Conservation (phyloP, 1,140 invertebrate genomes). For the Ruditapes philippinarum region DNA sequence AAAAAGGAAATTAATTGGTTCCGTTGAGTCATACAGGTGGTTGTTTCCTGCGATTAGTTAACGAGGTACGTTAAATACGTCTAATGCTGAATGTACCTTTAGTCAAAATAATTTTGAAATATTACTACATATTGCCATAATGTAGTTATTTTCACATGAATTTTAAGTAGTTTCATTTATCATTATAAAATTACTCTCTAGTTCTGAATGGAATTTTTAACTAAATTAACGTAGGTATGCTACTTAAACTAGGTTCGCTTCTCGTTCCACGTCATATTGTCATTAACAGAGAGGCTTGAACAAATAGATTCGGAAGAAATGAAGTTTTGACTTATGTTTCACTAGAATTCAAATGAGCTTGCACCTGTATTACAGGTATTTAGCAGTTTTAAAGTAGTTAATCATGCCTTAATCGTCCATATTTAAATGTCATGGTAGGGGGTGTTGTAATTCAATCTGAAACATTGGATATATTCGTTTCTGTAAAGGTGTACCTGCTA, state of each 20-base stretch:
- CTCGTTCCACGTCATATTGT: not conserved
- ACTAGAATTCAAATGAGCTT: slow-evolving; percentile 29
- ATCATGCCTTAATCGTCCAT: slow-evolving; percentile 30
- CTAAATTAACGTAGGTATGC: not conserved
- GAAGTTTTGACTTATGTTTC: slow-evolving; percentile 30
- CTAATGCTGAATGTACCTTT: not conserved
- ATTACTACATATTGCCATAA: slow-evolving; percentile 15
- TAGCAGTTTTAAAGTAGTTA: slow-evolving; percentile 31
- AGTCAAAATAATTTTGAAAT: slow-evolving; percentile 34
- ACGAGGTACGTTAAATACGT: not conserved
- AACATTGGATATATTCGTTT: slow-evolving; percentile 16
- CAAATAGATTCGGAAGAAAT: slow-evolving; percentile 7
- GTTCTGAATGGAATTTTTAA: slow-evolving; percentile 27
- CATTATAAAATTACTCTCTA: slow-evolving; percentile 31
- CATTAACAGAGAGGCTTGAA: not conserved
- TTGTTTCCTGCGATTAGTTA: not conserved
- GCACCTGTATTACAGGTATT: slow-evolving; percentile 24
- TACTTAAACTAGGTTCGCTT: not conserved
- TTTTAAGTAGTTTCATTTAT: slow-evolving; percentile 36
- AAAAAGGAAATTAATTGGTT: not conserved
- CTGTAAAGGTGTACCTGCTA: slow-evolving; percentile 14
- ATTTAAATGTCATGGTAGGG: slow-evolving; percentile 26
- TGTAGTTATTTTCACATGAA: slow-evolving; percentile 37
- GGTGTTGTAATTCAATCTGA: slow-evolving; percentile 29
- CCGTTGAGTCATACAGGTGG: not conserved